Evolutionary conservation across 1,140 invertebrate species (phyloP).

Genomic region (Dendroctonus valens): DNA sequence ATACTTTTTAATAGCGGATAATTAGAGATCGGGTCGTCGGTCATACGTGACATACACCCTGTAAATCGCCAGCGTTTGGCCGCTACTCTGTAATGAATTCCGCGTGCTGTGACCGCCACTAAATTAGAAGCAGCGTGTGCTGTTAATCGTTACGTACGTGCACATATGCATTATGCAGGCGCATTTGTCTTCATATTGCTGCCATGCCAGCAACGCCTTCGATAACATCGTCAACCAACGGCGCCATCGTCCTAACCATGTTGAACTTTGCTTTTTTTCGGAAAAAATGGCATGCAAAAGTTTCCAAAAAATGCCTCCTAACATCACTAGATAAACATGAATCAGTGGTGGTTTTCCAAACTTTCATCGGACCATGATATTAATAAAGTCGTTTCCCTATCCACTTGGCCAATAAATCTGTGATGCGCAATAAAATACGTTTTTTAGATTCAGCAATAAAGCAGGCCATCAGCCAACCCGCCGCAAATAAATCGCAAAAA

Average conservation of each 20-base stretch:
- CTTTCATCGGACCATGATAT: too few relatives aligned
- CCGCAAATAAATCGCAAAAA: slow-evolving; percentile 27
- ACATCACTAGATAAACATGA: too few relatives aligned
- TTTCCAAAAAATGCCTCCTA: too few relatives aligned
- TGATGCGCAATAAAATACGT: too few relatives aligned
- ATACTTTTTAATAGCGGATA: slow-evolving; percentile 14
- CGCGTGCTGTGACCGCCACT: slow-evolving; percentile 29
- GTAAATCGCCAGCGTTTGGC: slow-evolving; percentile 22
- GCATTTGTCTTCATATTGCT: slow-evolving; percentile 33
- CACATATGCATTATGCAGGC: slow-evolving; percentile 35
- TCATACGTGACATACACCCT: slow-evolving; percentile 28
- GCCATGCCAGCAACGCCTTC: slow-evolving; percentile 26
- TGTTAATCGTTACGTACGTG: slow-evolving; percentile 33
- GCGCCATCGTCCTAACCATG: slow-evolving; percentile 6
- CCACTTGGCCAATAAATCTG: too few relatives aligned
- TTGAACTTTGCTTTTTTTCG: neutral
- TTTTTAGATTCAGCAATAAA: slow-evolving; percentile 1
- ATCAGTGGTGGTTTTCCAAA: too few relatives aligned
- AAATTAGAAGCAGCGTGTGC: slow-evolving; percentile 35
- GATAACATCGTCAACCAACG: slow-evolving; percentile 22
- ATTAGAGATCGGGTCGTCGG: slow-evolving; percentile 2
- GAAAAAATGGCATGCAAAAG: too few relatives aligned
- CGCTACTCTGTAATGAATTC: slow-evolving; percentile 27
- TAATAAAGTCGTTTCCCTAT: too few relatives aligned
- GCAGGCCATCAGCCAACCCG: slow-evolving; percentile 9